A percentile compares a stretch with the other conserved stretches of the same genome.
Evolutionary conservation across 2,797 vertebrate genomes (phyloP).

Genomic region (Tolypeutes matacus): DNA sequence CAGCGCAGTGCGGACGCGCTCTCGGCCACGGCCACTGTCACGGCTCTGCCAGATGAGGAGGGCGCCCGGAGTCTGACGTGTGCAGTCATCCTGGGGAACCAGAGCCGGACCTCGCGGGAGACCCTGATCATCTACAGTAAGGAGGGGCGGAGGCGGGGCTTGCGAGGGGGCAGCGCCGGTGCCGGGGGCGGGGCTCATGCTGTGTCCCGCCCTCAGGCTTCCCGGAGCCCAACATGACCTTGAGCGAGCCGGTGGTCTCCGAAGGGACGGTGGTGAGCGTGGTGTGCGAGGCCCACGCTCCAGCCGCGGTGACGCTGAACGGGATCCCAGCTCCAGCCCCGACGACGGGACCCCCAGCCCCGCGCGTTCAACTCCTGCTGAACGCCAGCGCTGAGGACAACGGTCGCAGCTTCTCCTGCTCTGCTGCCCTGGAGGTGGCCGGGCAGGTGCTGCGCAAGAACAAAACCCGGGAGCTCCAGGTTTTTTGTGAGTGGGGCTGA

Average conservation of each 20-base stretch:
- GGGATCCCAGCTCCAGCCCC: too few species aligned
- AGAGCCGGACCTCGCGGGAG: accelerated
- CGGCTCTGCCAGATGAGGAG: background rate
- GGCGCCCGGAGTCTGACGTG: conserved; percentile 53
- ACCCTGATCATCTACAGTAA: conserved; percentile 76
- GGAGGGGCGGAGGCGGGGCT: background rate
- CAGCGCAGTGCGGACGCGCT: accelerated
- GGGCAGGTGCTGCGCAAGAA: background rate
- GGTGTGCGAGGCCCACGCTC: conserved; percentile 10
- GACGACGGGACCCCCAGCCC: accelerated
- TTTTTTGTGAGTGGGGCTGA: conserved; percentile 80
- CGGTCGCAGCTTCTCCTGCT: conserved; percentile 51
- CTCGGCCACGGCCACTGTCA: background rate
- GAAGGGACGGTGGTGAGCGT: background rate
- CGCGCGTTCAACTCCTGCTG: accelerated
- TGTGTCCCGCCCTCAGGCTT: conserved; percentile 67
- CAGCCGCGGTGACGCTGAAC: background rate
- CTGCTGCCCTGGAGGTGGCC: accelerated
- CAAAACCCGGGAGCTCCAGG: background rate
- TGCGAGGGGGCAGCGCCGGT: accelerated
- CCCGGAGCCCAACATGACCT: conserved; percentile 8
- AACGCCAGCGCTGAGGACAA: background rate
- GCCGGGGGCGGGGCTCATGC: background rate
- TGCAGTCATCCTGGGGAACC: conserved; percentile 43
- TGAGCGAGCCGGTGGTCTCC: background rate